Evolutionary conservation across 1,140 invertebrate species (phyloP), one percentile per base, ranked within the genome.

Genomic region (Magallana angulata): DNA sequence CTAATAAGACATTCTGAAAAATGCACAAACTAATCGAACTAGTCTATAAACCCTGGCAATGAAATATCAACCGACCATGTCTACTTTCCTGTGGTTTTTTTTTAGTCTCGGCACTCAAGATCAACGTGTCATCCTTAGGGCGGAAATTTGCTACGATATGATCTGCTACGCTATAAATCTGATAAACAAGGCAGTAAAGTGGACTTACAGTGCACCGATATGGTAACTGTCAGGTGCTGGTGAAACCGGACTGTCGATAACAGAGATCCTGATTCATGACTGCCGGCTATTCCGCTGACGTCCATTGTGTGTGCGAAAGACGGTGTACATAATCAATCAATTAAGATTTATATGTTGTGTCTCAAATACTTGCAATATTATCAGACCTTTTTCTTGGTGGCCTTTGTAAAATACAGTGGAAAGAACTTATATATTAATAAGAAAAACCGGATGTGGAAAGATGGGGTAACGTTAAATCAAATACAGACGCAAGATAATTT

Each of bases 221-320:
- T 76, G 68, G 68, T 76, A 76, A 76, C 68, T 30, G 68, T 76
- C 68, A 76, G 68, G 68, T 76, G 68, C 36, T 76, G 8, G 18
- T 76, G 68, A 76, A 30, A 30, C 68, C 8, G 24, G 9, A 7
- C 24, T 76, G 68, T 76, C 68, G 68, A 76, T 76, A 76, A 76
- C 68, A 76, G 11, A 30, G 68, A 76, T 76, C 24, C 68, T 76
- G n/a, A 71, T 71, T 71, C 64, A 71, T 71, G 64, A 71, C 24
- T 9, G 24, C 24, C 11, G 24, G 24, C 36, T 76, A 76, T 76
- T 76, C 30, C 30, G 12, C 9, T 76, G 68, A 76, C 68, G 68
- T 76, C 68, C 68, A 76, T 30, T 76, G 68, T 76, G 68, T 76
- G 68, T 76, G 68, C 68, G 36, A 76, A 76, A 11, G 68, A 76